Conservation (phyloP, 2,888 invertebrate species). For the Brenthis daphne region DNA sequence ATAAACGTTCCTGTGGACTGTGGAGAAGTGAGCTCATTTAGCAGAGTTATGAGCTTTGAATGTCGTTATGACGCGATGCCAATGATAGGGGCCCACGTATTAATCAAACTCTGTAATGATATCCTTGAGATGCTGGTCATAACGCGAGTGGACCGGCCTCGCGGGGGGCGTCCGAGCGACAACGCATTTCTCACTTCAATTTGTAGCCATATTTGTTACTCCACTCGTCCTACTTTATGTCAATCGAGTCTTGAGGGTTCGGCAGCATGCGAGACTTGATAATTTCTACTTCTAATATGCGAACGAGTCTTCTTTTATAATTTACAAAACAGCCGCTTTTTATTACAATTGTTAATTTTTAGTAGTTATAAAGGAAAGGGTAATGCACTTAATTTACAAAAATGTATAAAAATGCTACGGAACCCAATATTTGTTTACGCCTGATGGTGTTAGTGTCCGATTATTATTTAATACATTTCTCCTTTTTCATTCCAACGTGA, state of each 20-base stretch:
- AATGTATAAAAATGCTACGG: conserved; percentile 8
- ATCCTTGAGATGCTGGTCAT: conserved; percentile 47
- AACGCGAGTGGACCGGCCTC: conserved; percentile 47
- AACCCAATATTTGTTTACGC: conserved; percentile 26
- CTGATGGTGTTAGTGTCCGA: conserved; percentile 32
- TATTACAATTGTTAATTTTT: not conserved
- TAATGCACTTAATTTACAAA: not conserved
- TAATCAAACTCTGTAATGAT: conserved; percentile 69
- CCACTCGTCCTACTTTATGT: conserved; percentile 68
- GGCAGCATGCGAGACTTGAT: not conserved
- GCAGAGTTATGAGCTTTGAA: conserved; percentile 62
- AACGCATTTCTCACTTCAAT: conserved; percentile 79
- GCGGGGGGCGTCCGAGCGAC: conserved; percentile 70
- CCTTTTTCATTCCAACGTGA: conserved; percentile 77
- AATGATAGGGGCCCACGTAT: conserved; percentile 62
- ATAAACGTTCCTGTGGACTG: conserved; percentile 57
- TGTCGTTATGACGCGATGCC: conserved; percentile 59
- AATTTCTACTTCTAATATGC: not conserved
- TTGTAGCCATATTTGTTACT: conserved; percentile 73
- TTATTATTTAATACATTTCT: conserved; percentile 66
- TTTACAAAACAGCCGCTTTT: no score
- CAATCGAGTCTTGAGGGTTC: conserved; percentile 19
- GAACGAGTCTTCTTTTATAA: no score
- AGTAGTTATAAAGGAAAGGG: not conserved
- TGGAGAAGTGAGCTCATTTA: conserved; percentile 64